phyloP scores from a whole-genome alignment of 2,888 invertebrate species.

The Thera britannica region DNA sequence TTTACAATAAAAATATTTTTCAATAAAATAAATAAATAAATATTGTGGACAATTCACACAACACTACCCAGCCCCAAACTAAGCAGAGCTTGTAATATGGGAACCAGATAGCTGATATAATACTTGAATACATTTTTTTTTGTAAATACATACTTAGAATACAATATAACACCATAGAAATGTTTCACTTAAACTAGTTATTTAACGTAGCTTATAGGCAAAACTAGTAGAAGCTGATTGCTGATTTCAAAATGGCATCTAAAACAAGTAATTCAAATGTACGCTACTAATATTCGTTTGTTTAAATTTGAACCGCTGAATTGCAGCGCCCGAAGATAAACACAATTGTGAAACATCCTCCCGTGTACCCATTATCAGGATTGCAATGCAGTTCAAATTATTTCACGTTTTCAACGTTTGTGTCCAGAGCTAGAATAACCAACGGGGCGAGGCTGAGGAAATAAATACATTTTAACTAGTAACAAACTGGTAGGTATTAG shows the following conservation, averaged over 20 bases:
- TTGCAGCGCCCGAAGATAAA: conserved; percentile 22
- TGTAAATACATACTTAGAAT: no score
- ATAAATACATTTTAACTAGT: neutral
- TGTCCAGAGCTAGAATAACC: neutral
- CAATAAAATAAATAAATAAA: no score
- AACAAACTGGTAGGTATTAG: no score
- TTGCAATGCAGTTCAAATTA: conserved; percentile 38
- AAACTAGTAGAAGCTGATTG: neutral
- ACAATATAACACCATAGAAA: neutral
- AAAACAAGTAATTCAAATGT: neutral
- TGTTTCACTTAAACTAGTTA: neutral
- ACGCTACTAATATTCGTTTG: neutral
- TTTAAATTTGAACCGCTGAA: neutral
- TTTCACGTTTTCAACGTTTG: conserved; percentile 19
- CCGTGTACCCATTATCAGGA: conserved; percentile 37
- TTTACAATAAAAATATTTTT: no score
- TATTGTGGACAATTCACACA: no score
- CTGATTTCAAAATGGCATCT: neutral
- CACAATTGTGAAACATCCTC: conserved; percentile 16
- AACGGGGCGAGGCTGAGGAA: neutral
- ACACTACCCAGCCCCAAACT: no score
- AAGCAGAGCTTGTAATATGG: no score
- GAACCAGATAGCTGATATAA: no score
- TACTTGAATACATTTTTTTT: no score
- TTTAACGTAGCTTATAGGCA: neutral